Evolutionary conservation across 2,797 vertebrate species (phyloP).

Genomic region (Mareca penelope): DNA sequence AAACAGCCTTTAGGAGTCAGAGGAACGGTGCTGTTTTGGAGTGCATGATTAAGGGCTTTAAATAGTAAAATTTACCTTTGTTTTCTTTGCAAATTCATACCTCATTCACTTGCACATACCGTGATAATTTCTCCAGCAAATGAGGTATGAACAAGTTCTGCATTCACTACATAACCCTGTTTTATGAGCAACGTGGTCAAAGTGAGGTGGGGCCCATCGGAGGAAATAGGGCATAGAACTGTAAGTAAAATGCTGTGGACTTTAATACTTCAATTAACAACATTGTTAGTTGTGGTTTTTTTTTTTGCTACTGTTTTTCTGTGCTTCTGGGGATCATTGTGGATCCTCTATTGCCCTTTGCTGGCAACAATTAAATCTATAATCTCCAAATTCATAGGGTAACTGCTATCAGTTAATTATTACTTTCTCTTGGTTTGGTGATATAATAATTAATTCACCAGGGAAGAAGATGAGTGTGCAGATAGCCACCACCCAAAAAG

Average conservation of each 20-base stretch:
- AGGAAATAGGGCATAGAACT: not conserved
- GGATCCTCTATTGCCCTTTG: not conserved
- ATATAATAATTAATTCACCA: not conserved
- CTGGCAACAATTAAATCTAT: not conserved
- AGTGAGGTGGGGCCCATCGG: not conserved
- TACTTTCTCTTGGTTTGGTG: not conserved
- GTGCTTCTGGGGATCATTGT: not conserved
- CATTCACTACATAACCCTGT: not conserved
- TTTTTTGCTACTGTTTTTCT: not conserved
- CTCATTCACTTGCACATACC: not conserved
- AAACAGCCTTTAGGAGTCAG: not conserved
- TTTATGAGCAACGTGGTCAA: not conserved
- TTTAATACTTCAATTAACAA: not conserved
- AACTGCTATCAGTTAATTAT: not conserved
- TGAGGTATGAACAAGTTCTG: not conserved
- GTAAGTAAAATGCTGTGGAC: not conserved
- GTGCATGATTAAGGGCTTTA: not conserved
- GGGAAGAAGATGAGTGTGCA: not conserved
- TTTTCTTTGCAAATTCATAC: not conserved
- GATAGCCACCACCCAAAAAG: not conserved
- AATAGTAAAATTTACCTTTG: not conserved
- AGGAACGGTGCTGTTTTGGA: not conserved
- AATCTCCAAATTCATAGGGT: not conserved
- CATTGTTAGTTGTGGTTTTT: fast-evolving
- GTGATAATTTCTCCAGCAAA: not conserved